phyloP scores from a whole-genome alignment of 1,140 invertebrate genomes.

The Batillaria attramentaria region DNA sequence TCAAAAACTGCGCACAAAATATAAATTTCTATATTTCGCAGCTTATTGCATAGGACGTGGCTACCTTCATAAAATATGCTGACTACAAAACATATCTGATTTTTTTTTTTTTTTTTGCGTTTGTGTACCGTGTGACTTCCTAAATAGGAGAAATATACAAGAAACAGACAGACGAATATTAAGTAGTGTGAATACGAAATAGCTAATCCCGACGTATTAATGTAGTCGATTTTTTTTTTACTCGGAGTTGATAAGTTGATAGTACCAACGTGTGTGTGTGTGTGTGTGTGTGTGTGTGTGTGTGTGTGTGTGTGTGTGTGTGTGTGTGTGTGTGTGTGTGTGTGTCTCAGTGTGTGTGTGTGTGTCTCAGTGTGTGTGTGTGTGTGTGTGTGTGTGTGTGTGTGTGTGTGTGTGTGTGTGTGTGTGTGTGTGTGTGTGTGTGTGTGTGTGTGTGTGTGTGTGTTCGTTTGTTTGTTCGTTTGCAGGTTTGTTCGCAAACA shows the following conservation, averaged over 20 bases:
- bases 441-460: constrained; percentile 18
- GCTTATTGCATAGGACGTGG: no score
- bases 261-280: not conserved
- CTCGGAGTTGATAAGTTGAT: not conserved
- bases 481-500: not conserved
- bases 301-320: not conserved
- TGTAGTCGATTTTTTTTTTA: not conserved
- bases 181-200: not conserved
- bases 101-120: no score
- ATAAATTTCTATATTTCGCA: no score
- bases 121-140: not conserved
- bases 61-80: no score
- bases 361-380: not conserved
- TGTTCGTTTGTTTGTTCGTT: not conserved
- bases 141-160: not conserved
- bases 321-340: not conserved
- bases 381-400: constrained; percentile 22
- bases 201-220: not conserved
- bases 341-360: not conserved
- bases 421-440: constrained; percentile 1
- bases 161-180: not conserved
- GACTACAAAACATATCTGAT: no score
- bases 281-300: not conserved
- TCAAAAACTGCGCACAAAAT: no score
- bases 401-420: constrained; percentile 12